Base-by-base conservation (phyloP, 2,113 vertebrate genomes). In the Balaenoptera acutorostrata region DNA sequence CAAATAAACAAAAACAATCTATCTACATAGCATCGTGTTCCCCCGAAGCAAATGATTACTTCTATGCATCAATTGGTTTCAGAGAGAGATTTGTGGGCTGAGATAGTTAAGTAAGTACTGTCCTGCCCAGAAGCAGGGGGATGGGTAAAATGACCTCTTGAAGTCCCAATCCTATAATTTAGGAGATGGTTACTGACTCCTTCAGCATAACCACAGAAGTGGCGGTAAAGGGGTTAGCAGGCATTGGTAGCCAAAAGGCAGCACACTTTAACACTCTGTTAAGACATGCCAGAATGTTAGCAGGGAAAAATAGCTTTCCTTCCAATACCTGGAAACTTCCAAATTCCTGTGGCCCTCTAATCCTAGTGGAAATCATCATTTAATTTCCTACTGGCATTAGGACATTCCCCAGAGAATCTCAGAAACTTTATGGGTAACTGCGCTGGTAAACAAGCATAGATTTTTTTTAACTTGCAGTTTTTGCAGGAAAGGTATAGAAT, bases 1-100 rank as follows among this genome's bases (percentile, higher is more conserved):
- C 81, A 95, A 97, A 97, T 89, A 98, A 98, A 96, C 93, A 98
- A 95, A 94, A 97, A 93, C 74, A 90, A 72, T 29, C 74, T 88
- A 97, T 74, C 77, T 90, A 68, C 74, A 68, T 69, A 94, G 21
- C 17, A 41, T 63, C 46, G 4, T 33, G 36, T 64, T 72, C 87
- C 81, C 96, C 90, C 2, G 36, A 95, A 90, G 96, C 83, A 95
- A 93, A 82, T 49, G 83, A 93, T 77, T 83, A 46, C 41, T n/a
- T 96, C 81, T 63, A n/a, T 21, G 68, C 75, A 93, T 95, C 78
- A 93, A n/a, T 39, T 96, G 93, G 93, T 96, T 97, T 96, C 86
- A 72, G 63, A 96, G 88, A 90, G 84, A 96, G 68, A 20, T 94
- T 80, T 49, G 29, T 46, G 69, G 97, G 88, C 63, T 15, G 39